phyloP scores from a whole-genome alignment of 2,888 invertebrate species.

The Aplocera efformata region DNA sequence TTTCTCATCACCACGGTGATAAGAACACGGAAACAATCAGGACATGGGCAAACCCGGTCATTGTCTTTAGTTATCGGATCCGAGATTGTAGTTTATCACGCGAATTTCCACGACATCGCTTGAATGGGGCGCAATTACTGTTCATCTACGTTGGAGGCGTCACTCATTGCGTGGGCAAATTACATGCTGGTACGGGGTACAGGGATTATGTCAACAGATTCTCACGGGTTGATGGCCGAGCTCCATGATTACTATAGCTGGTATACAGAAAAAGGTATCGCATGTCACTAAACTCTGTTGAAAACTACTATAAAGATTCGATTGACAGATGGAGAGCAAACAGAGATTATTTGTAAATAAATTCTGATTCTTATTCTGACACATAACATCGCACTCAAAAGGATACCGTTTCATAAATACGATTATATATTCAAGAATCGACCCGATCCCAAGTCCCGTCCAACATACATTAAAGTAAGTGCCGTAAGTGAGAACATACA shows the following conservation, averaged over 20 bases:
- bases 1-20: slow-evolving; percentile 16
- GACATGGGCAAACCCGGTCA: slow-evolving; percentile 53
- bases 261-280: too few relatives aligned
- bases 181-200: slow-evolving; percentile 10
- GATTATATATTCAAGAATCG: too few relatives aligned
- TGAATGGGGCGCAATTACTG: slow-evolving; percentile 28
- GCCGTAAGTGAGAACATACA: too few relatives aligned
- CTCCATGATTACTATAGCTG: neutral
- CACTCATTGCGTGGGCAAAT: slow-evolving; percentile 47
- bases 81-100: slow-evolving; percentile 36
- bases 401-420: too few relatives aligned
- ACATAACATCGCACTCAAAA: too few relatives aligned
- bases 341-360: too few relatives aligned
- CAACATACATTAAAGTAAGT: too few relatives aligned
- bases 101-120: slow-evolving; percentile 29
- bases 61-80: slow-evolving; percentile 32
- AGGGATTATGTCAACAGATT: slow-evolving; percentile 10
- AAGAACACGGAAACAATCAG: slow-evolving; percentile 40
- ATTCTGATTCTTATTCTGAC: too few relatives aligned
- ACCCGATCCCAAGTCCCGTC: too few relatives aligned
- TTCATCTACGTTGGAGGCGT: slow-evolving; percentile 36
- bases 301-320: too few relatives aligned
- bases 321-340: too few relatives aligned
- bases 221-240: slow-evolving; percentile 4
- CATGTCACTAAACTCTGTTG: too few relatives aligned